A percentile compares a stretch with the other conserved stretches of the same genome.
Conservation (phyloP, 2,888 invertebrate species). For the Parnassius glacialis region DNA sequence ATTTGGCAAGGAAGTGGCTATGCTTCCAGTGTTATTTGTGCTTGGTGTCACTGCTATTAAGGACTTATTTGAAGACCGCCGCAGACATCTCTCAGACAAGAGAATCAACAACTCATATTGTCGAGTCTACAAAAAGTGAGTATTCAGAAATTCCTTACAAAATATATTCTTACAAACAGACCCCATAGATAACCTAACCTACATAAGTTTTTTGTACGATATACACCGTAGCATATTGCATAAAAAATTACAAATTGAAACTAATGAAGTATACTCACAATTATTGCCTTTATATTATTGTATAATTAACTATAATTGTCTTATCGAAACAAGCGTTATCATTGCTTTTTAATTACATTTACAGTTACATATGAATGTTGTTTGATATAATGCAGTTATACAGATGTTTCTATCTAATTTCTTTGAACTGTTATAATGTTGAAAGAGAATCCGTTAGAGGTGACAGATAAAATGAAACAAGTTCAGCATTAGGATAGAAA, state of each 20-base stretch:
- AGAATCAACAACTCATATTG: conserved; percentile 96
- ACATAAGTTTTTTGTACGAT: no score
- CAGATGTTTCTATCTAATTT: no score
- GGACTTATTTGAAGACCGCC: conserved; percentile 95
- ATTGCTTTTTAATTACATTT: conserved; percentile 13
- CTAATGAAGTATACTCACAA: no score
- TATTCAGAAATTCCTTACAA: conserved; percentile 27
- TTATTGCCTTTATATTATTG: no score
- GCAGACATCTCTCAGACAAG: conserved; percentile 94
- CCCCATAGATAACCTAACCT: no score
- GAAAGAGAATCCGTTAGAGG: no score
- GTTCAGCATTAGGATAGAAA: no score
- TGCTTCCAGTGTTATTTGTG: conserved; percentile 97
- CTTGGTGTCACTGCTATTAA: conserved; percentile 96
- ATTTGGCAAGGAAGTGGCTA: conserved; percentile 97
- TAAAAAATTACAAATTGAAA: no score
- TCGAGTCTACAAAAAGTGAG: conserved; percentile 94
- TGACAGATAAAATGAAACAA: no score
- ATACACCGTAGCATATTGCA: no score
- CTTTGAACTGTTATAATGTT: no score
- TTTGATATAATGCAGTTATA: conserved; percentile 6
- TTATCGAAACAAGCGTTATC: conserved; percentile 9
- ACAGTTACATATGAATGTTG: conserved; percentile 16
- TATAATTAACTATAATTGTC: background rate
- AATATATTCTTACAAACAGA: no score